Evolutionary conservation across 2,888 invertebrate genomes (phyloP).

Genomic region (Brenthis daphne): DNA sequence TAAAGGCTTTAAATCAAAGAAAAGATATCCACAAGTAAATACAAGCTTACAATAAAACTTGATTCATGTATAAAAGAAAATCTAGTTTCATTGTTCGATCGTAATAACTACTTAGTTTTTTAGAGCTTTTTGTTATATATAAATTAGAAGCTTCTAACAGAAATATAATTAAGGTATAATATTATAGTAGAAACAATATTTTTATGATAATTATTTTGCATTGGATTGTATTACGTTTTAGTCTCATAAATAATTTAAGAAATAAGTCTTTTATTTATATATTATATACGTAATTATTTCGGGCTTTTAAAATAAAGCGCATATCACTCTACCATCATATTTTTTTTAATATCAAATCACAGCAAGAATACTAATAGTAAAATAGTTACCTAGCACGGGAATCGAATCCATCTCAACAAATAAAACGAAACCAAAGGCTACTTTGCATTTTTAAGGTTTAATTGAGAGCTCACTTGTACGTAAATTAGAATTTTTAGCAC

Average conservation of each 20-base stretch:
- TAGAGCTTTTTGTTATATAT: not conserved
- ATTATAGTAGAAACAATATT: constrained; percentile 8
- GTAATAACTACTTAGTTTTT: constrained; percentile 6
- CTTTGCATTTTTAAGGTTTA: constrained; percentile 15
- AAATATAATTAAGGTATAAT: constrained; percentile 16
- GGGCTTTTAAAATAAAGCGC: too few species aligned
- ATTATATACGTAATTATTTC: too few species aligned
- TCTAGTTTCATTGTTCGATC: constrained; percentile 8
- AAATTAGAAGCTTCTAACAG: not conserved
- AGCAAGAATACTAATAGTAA: too few species aligned
- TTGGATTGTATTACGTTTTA: not conserved
- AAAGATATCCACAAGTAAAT: not conserved
- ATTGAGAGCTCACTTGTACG: constrained; percentile 20
- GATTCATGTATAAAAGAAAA: not conserved
- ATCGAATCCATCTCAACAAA: not conserved
- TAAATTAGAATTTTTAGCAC: constrained; percentile 15
- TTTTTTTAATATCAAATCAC: too few species aligned
- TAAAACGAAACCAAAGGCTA: not conserved
- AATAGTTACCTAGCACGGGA: too few species aligned
- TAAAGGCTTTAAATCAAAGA: not conserved
- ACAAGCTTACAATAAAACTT: not conserved
- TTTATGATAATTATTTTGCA: constrained; percentile 1
- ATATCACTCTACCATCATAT: too few species aligned
- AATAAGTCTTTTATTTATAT: not conserved
- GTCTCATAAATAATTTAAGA: not conserved